Base-by-base conservation (phyloP, 1,140 invertebrate genomes). In the Mya arenaria region DNA sequence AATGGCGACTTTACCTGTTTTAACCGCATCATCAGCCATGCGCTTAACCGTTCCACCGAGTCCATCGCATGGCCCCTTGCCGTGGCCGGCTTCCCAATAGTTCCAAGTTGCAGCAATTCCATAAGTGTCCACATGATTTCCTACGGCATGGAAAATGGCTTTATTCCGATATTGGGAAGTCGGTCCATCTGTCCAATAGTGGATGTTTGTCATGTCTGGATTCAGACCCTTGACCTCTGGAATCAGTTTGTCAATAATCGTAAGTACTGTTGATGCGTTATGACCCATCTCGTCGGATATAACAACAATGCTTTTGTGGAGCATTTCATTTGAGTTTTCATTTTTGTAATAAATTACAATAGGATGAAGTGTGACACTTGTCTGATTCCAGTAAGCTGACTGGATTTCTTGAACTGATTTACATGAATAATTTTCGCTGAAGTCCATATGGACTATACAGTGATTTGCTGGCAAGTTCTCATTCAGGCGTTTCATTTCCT, bases 131-230 rank as follows among this genome's bases (percentile, higher is more conserved):
- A 25, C 28, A 77, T 77, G 73, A 25, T 69, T 69, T 13, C 71
- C 82, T 5, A 84, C 72, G 0, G 36, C 15, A 44, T 82, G 5
- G 39, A 82, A 84, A 13, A 84, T 80, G 25, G 13, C 19, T 36
- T 73, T 65, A 74, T 82, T 84, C 25, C 83, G 32, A 39, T 84
- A 82, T 55, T 82, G 83, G 17, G 55, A 65, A 8, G 83, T 75
- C 1, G 83, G 83, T 25, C 75, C 63, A 58, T 82, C 79, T 39
- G 79, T 82, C 79, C 79, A 82, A 62, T 85, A 83, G 52, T 85
- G 71, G 8, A 84, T 48, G 25, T 23, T 28, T 63, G 41, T 30
- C 15, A 81, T 32, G 17, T 48, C 28, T n/a, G 71, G 75, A 17
- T 48, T n/a, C 5, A 74, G 13, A 19, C 4, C 2, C n/a, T 75